These are phyloP conservation scores for Acronicta psi DNA, from an alignment of 2,888 invertebrate genomes.

Conservation along the genomic window DNA sequence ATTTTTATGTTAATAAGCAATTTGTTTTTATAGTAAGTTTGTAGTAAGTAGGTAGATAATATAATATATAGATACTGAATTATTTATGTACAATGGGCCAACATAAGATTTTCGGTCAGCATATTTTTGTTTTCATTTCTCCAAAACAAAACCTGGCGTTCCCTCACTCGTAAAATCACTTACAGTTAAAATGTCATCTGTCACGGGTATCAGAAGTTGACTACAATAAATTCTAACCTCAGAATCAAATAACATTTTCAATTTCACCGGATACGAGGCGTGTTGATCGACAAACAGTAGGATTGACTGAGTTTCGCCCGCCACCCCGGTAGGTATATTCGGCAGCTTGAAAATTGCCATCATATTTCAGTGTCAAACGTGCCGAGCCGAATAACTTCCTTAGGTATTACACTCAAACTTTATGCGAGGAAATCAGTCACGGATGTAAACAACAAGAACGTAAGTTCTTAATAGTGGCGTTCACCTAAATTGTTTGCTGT, in stretches of 20 bases:
- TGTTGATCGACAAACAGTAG: conserved; percentile 81
- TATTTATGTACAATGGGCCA: too few relatives aligned
- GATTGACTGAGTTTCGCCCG: conserved; percentile 72
- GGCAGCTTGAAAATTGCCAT: conserved; percentile 81
- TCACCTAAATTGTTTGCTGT: conserved; percentile 31
- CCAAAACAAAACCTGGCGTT: conserved; percentile 2
- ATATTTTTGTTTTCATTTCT: conserved; percentile 4
- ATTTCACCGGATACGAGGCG: conserved; percentile 71
- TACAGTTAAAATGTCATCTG: conserved; percentile 29
- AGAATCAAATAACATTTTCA: conserved; percentile 75
- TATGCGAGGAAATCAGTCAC: conserved; percentile 71
- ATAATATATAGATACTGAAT: too few relatives aligned
- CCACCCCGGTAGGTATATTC: conserved; percentile 66
- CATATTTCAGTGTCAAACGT: conserved; percentile 83
- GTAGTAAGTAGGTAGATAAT: too few relatives aligned
- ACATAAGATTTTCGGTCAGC: too few relatives aligned
- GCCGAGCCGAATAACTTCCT: conserved; percentile 78
- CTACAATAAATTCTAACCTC: conserved; percentile 61
- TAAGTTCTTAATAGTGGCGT: conserved; percentile 52
- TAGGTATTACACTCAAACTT: conserved; percentile 73
- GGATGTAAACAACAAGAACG: conserved; percentile 65
- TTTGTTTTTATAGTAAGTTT: conserved; percentile 1
- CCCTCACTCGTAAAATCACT: conserved; percentile 3
- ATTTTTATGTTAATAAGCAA: conserved; percentile 6
- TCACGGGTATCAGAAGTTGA: conserved; percentile 40